A percentile compares a stretch with the other conserved stretches of the same genome.
phyloP scores from a whole-genome alignment of 1,140 invertebrate genomes.

The Adoxophyes honmai region DNA sequence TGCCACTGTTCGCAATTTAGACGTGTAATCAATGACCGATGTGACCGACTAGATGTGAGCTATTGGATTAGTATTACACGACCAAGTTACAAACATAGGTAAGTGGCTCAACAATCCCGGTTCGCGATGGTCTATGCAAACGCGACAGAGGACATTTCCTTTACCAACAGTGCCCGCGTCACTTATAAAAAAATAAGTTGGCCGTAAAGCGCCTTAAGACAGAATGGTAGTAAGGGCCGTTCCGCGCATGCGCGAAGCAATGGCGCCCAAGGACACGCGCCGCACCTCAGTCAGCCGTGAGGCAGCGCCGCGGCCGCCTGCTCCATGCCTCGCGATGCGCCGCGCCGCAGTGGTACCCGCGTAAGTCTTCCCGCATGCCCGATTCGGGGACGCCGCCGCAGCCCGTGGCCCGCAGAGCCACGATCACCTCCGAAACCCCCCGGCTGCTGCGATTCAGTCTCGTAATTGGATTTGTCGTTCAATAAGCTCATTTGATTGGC shows the following conservation, averaged over 20 bases:
- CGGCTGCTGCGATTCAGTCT: slow-evolving; percentile 71
- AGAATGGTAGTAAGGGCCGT: slow-evolving; percentile 56
- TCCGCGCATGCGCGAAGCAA: slow-evolving; percentile 49
- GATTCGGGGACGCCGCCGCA: slow-evolving; percentile 39
- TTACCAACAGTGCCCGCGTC: too few relatives aligned
- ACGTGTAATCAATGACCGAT: too few relatives aligned
- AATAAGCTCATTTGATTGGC: slow-evolving; percentile 71
- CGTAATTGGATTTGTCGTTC: slow-evolving; percentile 74
- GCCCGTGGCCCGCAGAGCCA: slow-evolving; percentile 53
- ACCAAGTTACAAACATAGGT: too few relatives aligned
- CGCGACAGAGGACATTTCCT: too few relatives aligned
- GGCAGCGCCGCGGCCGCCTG: slow-evolving; percentile 53
- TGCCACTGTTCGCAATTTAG: too few relatives aligned
- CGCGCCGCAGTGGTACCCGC: slow-evolving; percentile 58
- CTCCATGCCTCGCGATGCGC: slow-evolving; percentile 44
- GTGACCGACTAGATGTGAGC: too few relatives aligned
- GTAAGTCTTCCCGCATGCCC: slow-evolving; percentile 52
- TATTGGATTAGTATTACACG: too few relatives aligned
- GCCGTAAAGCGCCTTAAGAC: slow-evolving; percentile 44
- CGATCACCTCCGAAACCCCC: slow-evolving; percentile 64
- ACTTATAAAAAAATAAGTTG: slow-evolving; percentile 19
- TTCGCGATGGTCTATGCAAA: too few relatives aligned
- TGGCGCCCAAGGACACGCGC: slow-evolving; percentile 59
- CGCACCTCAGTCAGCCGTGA: slow-evolving; percentile 68
- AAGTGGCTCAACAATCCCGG: too few relatives aligned